Conservation (phyloP, 2,797 vertebrate species). For the Catharus ustulatus region DNA sequence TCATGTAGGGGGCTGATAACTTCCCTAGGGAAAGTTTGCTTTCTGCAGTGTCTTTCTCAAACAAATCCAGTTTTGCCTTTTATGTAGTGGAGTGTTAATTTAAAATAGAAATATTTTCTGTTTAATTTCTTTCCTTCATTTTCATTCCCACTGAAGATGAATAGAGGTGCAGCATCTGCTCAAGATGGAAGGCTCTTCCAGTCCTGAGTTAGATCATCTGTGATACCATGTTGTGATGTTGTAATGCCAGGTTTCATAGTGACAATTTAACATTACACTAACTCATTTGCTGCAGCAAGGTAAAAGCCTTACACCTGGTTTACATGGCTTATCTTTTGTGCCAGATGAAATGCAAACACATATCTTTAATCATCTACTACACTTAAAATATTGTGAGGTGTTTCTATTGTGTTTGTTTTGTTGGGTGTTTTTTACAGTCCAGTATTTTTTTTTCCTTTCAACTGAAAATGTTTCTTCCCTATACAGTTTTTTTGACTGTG, state of each 20-base stretch:
- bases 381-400: neutral
- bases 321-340: neutral
- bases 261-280: neutral
- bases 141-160: neutral
- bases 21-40: neutral
- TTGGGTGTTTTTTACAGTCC: neutral
- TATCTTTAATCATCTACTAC: neutral
- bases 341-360: neutral
- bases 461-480: neutral
- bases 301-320: neutral
- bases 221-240: neutral
- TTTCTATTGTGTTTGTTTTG: neutral
- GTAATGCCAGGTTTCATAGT: neutral
- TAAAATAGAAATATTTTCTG: neutral
- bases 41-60: neutral
- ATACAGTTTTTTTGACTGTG: neutral
- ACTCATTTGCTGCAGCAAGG: neutral
- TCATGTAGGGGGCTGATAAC: neutral
- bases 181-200: neutral
- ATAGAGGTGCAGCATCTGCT: neutral
- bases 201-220: neutral
- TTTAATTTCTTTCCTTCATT: neutral
- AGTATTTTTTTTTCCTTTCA: neutral
- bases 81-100: neutral
- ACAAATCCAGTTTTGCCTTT: neutral